Conservation (phyloP, 2,113 vertebrate genomes). For the Recurvirostra avosetta region DNA sequence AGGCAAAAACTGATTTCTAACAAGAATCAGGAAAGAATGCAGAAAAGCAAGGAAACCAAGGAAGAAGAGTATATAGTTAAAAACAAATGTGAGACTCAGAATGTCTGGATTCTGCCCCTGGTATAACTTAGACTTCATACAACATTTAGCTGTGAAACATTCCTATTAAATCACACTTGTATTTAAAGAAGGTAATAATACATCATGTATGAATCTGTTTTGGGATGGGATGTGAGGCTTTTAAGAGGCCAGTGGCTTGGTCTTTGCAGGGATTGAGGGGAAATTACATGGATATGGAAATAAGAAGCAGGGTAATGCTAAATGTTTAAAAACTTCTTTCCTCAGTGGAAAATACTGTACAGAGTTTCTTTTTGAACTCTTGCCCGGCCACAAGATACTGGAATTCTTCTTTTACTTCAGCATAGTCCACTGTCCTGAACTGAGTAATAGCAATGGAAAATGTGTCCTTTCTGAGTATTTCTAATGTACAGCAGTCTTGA, state of each 20-base stretch:
- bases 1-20: background rate
- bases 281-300: background rate
- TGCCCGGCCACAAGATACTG: background rate
- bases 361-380: background rate
- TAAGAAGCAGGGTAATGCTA: background rate
- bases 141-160: background rate
- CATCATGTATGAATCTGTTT: background rate
- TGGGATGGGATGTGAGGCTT: background rate
- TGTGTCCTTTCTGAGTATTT: background rate
- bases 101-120: background rate
- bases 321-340: background rate
- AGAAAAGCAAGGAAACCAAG: background rate
- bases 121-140: background rate
- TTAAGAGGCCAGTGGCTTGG: background rate
- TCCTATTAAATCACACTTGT: background rate
- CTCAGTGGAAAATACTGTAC: background rate
- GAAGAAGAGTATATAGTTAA: background rate
- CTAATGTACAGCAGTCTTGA: background rate
- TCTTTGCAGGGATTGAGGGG: background rate
- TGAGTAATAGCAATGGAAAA: background rate
- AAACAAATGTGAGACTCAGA: background rate
- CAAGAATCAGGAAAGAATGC: background rate
- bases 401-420: background rate
- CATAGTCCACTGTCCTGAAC: background rate
- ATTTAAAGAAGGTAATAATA: background rate